Evolutionary conservation across 2,797 vertebrate genomes (phyloP).

Genomic region (Aplochiton taeniatus): DNA sequence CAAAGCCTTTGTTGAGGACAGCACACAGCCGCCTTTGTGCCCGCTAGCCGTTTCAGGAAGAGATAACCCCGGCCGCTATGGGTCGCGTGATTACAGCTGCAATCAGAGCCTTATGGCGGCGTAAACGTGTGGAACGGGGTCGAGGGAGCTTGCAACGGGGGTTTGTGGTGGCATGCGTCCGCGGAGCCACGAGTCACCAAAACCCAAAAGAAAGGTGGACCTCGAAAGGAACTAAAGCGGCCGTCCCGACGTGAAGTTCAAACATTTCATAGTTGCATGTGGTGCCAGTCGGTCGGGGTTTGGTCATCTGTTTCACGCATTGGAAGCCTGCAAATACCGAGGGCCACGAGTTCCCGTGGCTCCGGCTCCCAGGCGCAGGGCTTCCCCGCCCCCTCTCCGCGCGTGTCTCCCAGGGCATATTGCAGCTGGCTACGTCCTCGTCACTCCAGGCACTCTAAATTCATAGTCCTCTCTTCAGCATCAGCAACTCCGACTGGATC

Average conservation of each 20-base stretch:
- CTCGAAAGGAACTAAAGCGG: no score
- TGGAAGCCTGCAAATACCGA: no score
- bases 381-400: not conserved
- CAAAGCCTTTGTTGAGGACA: conserved; percentile 38
- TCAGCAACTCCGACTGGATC: conserved; percentile 32
- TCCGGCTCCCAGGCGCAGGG: no score
- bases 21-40: conserved; percentile 38
- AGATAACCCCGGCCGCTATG: not conserved
- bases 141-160: no score
- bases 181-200: no score
- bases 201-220: no score
- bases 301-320: no score
- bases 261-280: no score
- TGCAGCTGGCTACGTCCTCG: conserved; percentile 23
- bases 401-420: conserved; percentile 23
- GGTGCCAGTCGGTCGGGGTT: no score
- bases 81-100: conserved; percentile 5
- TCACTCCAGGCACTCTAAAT: conserved; percentile 42
- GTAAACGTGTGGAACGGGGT: not conserved
- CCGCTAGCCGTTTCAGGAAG: conserved; percentile 17
- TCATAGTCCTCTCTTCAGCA: conserved; percentile 29
- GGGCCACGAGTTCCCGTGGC: no score
- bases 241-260: no score
- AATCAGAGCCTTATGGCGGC: not conserved
- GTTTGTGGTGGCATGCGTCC: no score